These are phyloP conservation scores for Berghia stephanieae DNA, from an alignment of 1,140 invertebrate species.

Conservation along the genomic window DNA sequence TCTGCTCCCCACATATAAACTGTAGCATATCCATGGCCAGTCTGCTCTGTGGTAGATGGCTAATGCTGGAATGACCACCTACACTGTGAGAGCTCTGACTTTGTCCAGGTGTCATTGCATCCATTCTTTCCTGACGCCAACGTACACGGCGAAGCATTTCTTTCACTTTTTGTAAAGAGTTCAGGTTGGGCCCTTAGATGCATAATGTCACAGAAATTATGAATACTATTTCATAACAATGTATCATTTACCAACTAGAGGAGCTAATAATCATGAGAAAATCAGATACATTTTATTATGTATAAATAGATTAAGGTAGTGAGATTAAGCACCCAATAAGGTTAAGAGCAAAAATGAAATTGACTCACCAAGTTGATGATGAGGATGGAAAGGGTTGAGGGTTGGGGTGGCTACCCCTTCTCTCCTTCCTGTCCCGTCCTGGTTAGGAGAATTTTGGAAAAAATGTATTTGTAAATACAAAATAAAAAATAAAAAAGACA, in stretches of 20 bases:
- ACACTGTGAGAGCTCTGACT: conserved; percentile 5
- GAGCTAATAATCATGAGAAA: too few relatives aligned
- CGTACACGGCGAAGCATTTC: conserved; percentile 56
- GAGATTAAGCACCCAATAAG: too few relatives aligned
- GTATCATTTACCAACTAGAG: too few relatives aligned
- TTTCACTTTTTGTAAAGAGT: conserved; percentile 62
- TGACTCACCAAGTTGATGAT: conserved; percentile 34
- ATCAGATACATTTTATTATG: too few relatives aligned
- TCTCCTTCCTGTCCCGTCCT: conserved; percentile 12
- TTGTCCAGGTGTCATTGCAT: conserved; percentile 32
- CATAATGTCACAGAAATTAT: too few relatives aligned
- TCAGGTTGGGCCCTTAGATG: conserved; percentile 44
- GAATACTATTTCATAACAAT: too few relatives aligned
- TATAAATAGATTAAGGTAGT: too few relatives aligned
- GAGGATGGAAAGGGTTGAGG: conserved; percentile 17
- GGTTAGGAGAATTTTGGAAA: neutral
- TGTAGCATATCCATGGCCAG: conserved; percentile 25
- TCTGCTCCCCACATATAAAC: conserved; percentile 56
- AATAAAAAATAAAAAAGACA: too few relatives aligned
- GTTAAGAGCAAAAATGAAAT: neutral
- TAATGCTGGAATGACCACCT: too few relatives aligned
- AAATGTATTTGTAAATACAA: too few relatives aligned
- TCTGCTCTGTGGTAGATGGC: conserved; percentile 17
- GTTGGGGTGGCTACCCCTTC: conserved; percentile 38
- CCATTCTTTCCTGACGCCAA: conserved; percentile 55